These are phyloP conservation scores for Nycticorax nycticorax DNA, from an alignment of 2,113 vertebrate genomes.

Conservation along the genomic window DNA sequence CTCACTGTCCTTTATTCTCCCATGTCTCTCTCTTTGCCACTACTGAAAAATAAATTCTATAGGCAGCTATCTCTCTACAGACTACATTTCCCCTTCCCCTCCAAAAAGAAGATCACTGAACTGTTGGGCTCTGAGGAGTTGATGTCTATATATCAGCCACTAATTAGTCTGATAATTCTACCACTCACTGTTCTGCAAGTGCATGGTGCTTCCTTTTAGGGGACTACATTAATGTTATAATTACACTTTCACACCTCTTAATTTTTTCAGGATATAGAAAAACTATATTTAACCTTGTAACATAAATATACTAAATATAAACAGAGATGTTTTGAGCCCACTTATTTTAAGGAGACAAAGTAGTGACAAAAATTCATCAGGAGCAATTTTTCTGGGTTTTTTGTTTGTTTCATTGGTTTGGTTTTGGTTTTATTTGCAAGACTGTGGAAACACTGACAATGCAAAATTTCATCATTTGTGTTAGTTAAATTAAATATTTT, in stretches of 20 bases:
- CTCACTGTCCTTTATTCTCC: background rate
- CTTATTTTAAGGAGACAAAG: background rate
- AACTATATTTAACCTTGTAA: background rate
- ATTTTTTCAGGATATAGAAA: background rate
- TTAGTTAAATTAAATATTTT: background rate
- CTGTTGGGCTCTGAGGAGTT: background rate
- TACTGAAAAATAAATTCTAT: background rate
- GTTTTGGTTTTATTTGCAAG: background rate
- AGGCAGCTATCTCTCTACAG: background rate
- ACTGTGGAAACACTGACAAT: background rate
- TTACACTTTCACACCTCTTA: background rate
- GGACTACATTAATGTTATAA: background rate
- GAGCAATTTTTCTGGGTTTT: background rate
- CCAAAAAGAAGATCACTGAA: background rate
- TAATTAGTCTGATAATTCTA: background rate
- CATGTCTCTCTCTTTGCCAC: background rate
- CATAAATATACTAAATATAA: background rate
- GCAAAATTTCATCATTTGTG: background rate
- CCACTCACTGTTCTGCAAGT: background rate
- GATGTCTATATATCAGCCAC: background rate
- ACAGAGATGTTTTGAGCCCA: background rate
- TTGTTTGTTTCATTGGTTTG: background rate
- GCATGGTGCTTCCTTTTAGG: background rate
- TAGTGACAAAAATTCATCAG: background rate
- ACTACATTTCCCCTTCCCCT: background rate